These are phyloP conservation scores for Rotaria sp. DNA, from an alignment of 2,888 invertebrate species.

Conservation along the genomic window DNA sequence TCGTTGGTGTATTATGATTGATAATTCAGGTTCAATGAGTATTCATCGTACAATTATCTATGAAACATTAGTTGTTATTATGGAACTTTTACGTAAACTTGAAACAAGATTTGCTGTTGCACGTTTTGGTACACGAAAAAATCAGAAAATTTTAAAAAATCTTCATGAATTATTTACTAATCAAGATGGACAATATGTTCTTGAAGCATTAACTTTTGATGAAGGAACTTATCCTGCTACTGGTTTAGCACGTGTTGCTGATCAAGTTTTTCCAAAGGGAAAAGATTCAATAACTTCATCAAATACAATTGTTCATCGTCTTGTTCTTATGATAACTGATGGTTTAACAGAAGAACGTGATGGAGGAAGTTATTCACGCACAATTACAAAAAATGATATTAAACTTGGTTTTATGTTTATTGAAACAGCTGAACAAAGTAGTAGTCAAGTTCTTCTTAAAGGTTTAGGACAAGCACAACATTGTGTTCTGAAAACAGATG, in stretches of 20 bases:
- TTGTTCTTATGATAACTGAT: neutral
- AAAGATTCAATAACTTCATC: neutral
- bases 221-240: neutral
- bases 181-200: neutral
- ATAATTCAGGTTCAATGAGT: constrained; percentile 29
- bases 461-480: neutral
- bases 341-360: neutral
- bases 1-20: constrained; percentile 29
- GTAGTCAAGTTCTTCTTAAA: neutral
- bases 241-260: neutral
- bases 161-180: neutral
- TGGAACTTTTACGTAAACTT: neutral
- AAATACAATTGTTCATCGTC: neutral
- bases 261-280: neutral
- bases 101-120: constrained; percentile 29
- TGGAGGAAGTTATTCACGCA: neutral
- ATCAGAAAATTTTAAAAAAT: neutral
- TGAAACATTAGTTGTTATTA: neutral
- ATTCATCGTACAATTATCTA: neutral
- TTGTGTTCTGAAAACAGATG: neutral
- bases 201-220: neutral
- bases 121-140: neutral
- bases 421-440: neutral
- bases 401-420: neutral
- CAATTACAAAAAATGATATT: neutral